Percentiles rank a stretch among this genome's conserved stretches.
Evolutionary conservation across 2,113 vertebrate genomes (phyloP).

Genomic region (Poeciliopsis turrubarensis): DNA sequence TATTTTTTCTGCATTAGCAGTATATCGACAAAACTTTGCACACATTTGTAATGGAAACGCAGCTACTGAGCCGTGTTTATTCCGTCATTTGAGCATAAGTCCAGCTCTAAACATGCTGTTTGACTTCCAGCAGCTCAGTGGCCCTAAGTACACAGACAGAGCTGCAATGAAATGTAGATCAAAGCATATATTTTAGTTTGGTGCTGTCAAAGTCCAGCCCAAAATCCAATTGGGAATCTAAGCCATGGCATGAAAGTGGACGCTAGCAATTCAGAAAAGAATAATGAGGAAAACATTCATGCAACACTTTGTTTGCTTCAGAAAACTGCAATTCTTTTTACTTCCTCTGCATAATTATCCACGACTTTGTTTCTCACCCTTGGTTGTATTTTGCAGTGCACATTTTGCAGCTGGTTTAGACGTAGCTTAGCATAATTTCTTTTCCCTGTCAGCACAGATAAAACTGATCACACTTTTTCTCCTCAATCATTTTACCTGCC

Average conservation of each 20-base stretch:
- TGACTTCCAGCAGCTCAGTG: not conserved
- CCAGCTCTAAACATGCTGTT: too few species aligned
- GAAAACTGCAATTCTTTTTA: not conserved
- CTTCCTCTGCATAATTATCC: not conserved
- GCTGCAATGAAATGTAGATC: too few species aligned
- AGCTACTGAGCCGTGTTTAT: too few species aligned
- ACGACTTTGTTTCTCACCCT: not conserved
- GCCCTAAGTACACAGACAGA: too few species aligned
- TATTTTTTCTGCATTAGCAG: too few species aligned
- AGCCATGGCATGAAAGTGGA: too few species aligned
- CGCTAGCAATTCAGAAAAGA: not conserved
- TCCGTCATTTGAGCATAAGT: too few species aligned
- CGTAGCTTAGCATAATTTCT: constrained; percentile 6
- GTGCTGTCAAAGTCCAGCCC: too few species aligned
- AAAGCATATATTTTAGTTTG: too few species aligned
- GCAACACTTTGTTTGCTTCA: not conserved
- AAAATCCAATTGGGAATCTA: too few species aligned
- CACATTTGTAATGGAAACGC: too few species aligned
- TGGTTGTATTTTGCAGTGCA: not conserved
- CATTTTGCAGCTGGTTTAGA: constrained; percentile 42
- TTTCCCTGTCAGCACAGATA: constrained; percentile 26
- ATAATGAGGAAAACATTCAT: not conserved
- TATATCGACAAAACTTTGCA: too few species aligned
- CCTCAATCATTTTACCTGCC: constrained; percentile 65
- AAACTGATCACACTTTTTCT: constrained; percentile 32